A percentile compares a stretch with the other conserved stretches of the same genome.
Conservation (phyloP, 2,113 vertebrate genomes). For the Sebastes schlegelii region DNA sequence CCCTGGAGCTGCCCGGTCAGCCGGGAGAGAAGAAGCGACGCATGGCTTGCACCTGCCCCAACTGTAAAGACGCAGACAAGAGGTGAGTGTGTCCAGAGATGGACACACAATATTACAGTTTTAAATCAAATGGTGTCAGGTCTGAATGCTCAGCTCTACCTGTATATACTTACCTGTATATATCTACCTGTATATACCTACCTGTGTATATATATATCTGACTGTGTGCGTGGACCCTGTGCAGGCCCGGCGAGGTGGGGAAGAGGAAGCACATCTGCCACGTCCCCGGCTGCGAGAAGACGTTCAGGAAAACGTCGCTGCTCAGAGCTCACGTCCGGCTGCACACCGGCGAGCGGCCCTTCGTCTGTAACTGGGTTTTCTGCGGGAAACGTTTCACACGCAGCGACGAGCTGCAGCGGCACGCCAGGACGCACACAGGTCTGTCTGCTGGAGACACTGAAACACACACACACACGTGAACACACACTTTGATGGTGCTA, state of each 20-base stretch:
- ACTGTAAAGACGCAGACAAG: constrained; percentile 98
- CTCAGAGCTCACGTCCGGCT: constrained; percentile 94
- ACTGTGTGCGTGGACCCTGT: not conserved
- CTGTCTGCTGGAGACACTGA: constrained; percentile 26
- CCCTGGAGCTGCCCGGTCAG: constrained; percentile 88
- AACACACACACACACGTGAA: not conserved
- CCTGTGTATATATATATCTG: not conserved
- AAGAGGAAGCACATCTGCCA: constrained; percentile 98
- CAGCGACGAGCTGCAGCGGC: constrained; percentile 95
- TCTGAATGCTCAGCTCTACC: not conserved
- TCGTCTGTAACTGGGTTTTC: constrained; percentile 97
- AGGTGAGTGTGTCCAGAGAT: constrained; percentile 79
- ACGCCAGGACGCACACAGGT: constrained; percentile 97
- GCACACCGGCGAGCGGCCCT: constrained; percentile 95
- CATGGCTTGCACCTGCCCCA: constrained; percentile 98
- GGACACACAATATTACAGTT: not conserved
- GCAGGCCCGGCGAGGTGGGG: constrained; percentile 91
- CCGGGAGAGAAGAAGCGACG: constrained; percentile 93
- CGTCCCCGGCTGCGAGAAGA: constrained; percentile 94
- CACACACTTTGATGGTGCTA: not conserved
- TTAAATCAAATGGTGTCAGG: not conserved
- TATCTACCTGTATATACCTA: not conserved
- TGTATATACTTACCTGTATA: not conserved
- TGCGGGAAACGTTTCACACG: constrained; percentile 97
- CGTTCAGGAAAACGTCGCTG: constrained; percentile 95